phyloP scores from a whole-genome alignment of 2,888 invertebrate genomes.

The Drosophila lacicola region DNA sequence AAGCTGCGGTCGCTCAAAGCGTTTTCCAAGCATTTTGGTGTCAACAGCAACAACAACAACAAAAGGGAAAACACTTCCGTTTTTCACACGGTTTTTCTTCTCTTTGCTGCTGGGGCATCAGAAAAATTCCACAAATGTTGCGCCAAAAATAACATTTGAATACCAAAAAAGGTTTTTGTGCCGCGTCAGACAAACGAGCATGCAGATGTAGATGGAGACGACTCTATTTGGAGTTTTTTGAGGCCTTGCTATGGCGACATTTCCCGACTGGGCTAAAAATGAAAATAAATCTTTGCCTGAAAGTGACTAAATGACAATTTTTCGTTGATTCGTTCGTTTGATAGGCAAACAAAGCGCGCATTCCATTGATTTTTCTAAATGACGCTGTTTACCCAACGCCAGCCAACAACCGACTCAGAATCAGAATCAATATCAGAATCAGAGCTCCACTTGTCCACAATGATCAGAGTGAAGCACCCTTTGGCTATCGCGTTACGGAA shows the following conservation, averaged over 20 bases:
- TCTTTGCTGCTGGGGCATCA: slow-evolving; percentile 6
- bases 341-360: slow-evolving; percentile 41
- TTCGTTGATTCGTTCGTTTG: slow-evolving; percentile 34
- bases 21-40: slow-evolving; percentile 44
- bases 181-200: slow-evolving; percentile 56
- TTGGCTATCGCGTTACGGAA: slow-evolving; percentile 61
- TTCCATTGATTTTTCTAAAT: slow-evolving; percentile 66
- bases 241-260: slow-evolving; percentile 37
- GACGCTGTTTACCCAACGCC: slow-evolving; percentile 47
- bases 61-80: slow-evolving; percentile 59
- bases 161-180: slow-evolving; percentile 72
- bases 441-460: slow-evolving; percentile 34
- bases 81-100: slow-evolving; percentile 64
- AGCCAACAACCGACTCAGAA: slow-evolving; percentile 37
- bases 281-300: slow-evolving; percentile 49
- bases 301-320: slow-evolving; percentile 64
- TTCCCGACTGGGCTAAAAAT: neutral
- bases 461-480: slow-evolving; percentile 51
- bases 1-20: slow-evolving; percentile 56
- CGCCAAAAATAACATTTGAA: slow-evolving; percentile 76
- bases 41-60: slow-evolving; percentile 45
- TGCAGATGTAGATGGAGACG: slow-evolving; percentile 44
- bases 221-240: slow-evolving; percentile 60
- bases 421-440: slow-evolving; percentile 1
- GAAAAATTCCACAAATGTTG: slow-evolving; percentile 65